Evolutionary conservation across 2,888 invertebrate species (phyloP).

Genomic region (Xanthia icteritia): DNA sequence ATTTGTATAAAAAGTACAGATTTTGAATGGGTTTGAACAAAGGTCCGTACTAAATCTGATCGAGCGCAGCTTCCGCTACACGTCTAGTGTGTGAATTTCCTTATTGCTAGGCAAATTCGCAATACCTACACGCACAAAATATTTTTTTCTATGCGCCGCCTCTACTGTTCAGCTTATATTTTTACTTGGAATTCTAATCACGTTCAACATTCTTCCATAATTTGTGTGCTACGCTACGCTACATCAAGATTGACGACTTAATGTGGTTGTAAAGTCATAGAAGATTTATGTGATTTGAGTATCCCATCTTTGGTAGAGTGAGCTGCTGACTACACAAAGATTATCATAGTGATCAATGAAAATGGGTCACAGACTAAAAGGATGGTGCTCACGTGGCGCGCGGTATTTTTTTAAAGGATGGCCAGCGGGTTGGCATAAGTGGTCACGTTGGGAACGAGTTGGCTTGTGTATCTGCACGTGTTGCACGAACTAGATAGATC

Average conservation of each 20-base stretch:
- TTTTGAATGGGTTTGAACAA: constrained; percentile 53
- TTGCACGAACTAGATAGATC: constrained; percentile 69
- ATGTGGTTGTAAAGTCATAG: constrained; percentile 30
- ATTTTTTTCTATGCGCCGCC: constrained; percentile 4
- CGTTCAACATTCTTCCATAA: constrained; percentile 48
- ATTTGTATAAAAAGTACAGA: constrained; percentile 50
- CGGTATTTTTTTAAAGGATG: constrained; percentile 34
- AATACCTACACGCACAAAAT: constrained; percentile 18
- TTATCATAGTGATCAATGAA: constrained; percentile 51
- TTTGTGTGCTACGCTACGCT: constrained; percentile 46
- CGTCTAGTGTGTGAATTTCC: constrained; percentile 47
- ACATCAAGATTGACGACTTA: constrained; percentile 36
- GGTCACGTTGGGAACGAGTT: constrained; percentile 76
- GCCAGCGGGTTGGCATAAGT: constrained; percentile 15
- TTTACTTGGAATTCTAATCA: constrained; percentile 35
- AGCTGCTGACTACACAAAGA: constrained; percentile 30
- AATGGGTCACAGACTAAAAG: constrained; percentile 57
- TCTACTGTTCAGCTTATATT: constrained; percentile 5
- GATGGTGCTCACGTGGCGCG: constrained; percentile 56
- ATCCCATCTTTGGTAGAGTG: constrained; percentile 4
- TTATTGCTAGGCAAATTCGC: constrained; percentile 30
- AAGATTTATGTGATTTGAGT: constrained; percentile 27
- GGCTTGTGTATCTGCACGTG: constrained; percentile 75
- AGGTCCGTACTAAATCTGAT: constrained; percentile 61
- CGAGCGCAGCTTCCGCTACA: constrained; percentile 49